A percentile compares a stretch with the other conserved stretches of the same genome.
These are phyloP conservation scores for Theodoxus fluviatilis DNA, from an alignment of 2,888 invertebrate species.

Conservation along the genomic window DNA sequence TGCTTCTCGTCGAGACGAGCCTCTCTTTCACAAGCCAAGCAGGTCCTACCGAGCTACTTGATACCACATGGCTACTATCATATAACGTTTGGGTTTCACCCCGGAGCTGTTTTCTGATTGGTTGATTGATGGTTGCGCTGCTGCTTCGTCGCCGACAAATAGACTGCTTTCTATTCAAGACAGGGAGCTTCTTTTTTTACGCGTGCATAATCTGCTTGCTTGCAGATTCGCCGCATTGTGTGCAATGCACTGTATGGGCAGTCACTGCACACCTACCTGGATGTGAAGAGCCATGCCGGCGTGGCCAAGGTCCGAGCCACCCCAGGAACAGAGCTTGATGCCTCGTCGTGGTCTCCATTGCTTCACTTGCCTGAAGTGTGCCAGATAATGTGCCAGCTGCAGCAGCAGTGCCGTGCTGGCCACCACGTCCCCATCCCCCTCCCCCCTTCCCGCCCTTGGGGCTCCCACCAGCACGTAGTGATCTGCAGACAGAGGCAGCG, in stretches of 20 bases:
- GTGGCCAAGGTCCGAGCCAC: slow-evolving; percentile 39
- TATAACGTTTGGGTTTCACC: too few relatives aligned
- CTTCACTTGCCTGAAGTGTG: slow-evolving; percentile 35
- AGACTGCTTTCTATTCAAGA: too few relatives aligned
- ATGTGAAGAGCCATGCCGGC: slow-evolving; percentile 37
- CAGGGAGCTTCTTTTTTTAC: too few relatives aligned
- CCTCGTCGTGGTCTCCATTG: slow-evolving; percentile 46
- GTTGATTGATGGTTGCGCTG: too few relatives aligned
- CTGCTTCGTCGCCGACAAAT: too few relatives aligned
- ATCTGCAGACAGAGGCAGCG: slow-evolving; percentile 34
- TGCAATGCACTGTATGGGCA: not conserved
- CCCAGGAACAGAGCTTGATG: slow-evolving; percentile 45
- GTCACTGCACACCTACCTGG: slow-evolving; percentile 28
- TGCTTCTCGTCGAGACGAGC: too few relatives aligned
- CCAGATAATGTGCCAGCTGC: slow-evolving; percentile 41
- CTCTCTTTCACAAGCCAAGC: too few relatives aligned
- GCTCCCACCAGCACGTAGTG: slow-evolving; percentile 44
- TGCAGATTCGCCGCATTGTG: not conserved
- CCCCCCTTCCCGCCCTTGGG: slow-evolving; percentile 34
- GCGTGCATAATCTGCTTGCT: not conserved
- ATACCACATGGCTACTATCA: too few relatives aligned
- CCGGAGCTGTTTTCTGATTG: too few relatives aligned
- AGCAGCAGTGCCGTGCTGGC: slow-evolving; percentile 40
- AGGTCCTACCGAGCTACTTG: too few relatives aligned
- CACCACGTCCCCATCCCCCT: slow-evolving; percentile 28